These are phyloP conservation scores for Sinelater perroti DNA, from an alignment of 2,888 invertebrate genomes.

Conservation along the genomic window DNA sequence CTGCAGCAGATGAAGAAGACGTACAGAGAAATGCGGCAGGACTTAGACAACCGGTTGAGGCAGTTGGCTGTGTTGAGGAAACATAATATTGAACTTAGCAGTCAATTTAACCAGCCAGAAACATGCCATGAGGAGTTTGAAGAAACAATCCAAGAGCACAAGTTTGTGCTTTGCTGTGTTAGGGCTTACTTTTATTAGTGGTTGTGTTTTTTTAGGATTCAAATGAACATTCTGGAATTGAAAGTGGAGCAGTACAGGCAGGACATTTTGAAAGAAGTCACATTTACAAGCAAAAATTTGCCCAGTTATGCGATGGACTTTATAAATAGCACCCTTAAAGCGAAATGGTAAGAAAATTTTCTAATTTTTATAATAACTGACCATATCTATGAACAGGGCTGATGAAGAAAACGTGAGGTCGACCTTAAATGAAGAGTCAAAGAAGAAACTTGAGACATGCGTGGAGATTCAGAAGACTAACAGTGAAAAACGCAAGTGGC, in stretches of 20 bases:
- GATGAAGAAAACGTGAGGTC: background rate
- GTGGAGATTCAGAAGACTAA: conserved; percentile 2
- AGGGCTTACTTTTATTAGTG: background rate
- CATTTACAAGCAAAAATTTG: background rate
- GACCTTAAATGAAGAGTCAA: background rate
- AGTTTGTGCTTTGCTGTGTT: conserved; percentile 36
- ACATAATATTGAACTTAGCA: conserved; percentile 44
- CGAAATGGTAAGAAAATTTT: conserved; percentile 13
- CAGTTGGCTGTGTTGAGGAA: conserved; percentile 44
- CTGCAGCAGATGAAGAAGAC: conserved; percentile 49
- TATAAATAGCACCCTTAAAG: background rate
- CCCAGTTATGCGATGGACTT: conserved; percentile 12
- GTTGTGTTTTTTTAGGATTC: conserved; percentile 39
- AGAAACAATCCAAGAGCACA: conserved; percentile 22
- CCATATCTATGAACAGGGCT: background rate
- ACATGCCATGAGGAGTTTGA: conserved; percentile 42
- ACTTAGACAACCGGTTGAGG: conserved; percentile 42
- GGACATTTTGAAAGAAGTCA: conserved; percentile 31
- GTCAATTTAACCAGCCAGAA: conserved; percentile 45
- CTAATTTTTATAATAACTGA: background rate
- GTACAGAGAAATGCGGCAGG: conserved; percentile 48
- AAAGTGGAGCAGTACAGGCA: conserved; percentile 37
- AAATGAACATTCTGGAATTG: conserved; percentile 37
- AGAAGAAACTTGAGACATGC: background rate
- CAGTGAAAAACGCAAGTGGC: background rate